A percentile compares a stretch with the other conserved stretches of the same genome.
Evolutionary conservation across 2,113 vertebrate species (phyloP).

Genomic region (Rhinogobius similis): DNA sequence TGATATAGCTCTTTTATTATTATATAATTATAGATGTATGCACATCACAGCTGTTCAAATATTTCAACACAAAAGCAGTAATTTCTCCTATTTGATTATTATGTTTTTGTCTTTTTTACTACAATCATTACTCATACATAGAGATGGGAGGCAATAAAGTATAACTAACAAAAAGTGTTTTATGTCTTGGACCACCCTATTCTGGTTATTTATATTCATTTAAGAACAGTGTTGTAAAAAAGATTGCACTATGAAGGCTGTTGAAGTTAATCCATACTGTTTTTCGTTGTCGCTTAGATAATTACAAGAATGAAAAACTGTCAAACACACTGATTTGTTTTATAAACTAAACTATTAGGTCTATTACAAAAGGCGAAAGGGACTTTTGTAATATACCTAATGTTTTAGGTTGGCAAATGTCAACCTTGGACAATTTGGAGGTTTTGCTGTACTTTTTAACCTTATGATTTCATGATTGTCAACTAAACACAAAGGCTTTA

Average conservation of each 20-base stretch:
- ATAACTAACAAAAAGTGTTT: background rate
- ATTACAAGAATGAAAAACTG: background rate
- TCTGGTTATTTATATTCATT: background rate
- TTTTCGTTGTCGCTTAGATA: background rate
- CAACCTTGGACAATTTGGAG: too few relatives aligned
- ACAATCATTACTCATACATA: background rate
- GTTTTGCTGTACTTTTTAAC: background rate
- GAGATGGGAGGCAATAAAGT: background rate
- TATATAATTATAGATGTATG: slow-evolving; percentile 29
- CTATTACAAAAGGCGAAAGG: background rate
- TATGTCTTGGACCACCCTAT: background rate
- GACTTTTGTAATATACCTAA: too few relatives aligned
- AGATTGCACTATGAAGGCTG: background rate
- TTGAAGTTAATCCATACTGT: background rate
- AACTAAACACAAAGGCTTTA: too few relatives aligned
- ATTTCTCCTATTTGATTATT: background rate
- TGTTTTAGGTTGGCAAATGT: too few relatives aligned
- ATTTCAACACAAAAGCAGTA: background rate
- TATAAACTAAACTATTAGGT: background rate
- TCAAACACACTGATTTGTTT: background rate
- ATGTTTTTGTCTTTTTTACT: background rate
- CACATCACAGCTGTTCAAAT: slow-evolving; percentile 26
- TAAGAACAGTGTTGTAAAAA: background rate
- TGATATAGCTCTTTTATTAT: slow-evolving; percentile 35
- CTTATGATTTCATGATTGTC: background rate